Evolutionary conservation across 2,888 invertebrate genomes (phyloP).

Genomic region (Gandaritis pyraliata): DNA sequence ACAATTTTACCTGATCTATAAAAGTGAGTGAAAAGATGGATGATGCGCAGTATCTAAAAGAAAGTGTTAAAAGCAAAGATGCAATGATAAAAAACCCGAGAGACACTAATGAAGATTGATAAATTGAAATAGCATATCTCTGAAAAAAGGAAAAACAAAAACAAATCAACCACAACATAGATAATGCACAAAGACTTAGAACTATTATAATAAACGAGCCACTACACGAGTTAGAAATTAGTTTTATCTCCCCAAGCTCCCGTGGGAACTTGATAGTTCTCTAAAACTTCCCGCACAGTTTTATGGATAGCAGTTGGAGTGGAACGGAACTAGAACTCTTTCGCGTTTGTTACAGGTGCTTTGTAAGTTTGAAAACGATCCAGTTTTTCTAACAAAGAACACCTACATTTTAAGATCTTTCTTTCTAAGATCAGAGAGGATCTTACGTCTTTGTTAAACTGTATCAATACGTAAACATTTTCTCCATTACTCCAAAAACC

Average conservation of each 20-base stretch:
- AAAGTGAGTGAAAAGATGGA: not conserved
- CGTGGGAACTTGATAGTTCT: conserved; percentile 18
- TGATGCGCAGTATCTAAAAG: not conserved
- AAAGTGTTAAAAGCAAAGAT: too few species aligned
- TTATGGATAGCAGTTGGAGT: conserved; percentile 27
- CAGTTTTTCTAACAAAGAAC: not conserved
- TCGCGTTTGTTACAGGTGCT: conserved; percentile 16
- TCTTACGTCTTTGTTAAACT: too few species aligned
- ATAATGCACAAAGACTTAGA: not conserved
- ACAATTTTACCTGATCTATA: not conserved
- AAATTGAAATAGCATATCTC: not conserved
- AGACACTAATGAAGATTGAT: not conserved
- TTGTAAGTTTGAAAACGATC: not conserved
- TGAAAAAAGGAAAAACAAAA: not conserved
- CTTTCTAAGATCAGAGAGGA: not conserved
- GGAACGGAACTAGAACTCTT: conserved; percentile 19
- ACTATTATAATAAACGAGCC: conserved; percentile 11
- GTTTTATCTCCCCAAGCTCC: conserved; percentile 23
- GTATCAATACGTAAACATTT: too few species aligned
- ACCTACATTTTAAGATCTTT: too few species aligned
- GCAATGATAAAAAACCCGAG: too few species aligned
- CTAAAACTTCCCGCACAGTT: conserved; percentile 20
- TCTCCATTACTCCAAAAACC: too few species aligned
- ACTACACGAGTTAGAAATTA: conserved; percentile 16
- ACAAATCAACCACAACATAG: not conserved